Base-by-base conservation (phyloP, 2,888 invertebrate genomes). In the Epinotia nisella region DNA sequence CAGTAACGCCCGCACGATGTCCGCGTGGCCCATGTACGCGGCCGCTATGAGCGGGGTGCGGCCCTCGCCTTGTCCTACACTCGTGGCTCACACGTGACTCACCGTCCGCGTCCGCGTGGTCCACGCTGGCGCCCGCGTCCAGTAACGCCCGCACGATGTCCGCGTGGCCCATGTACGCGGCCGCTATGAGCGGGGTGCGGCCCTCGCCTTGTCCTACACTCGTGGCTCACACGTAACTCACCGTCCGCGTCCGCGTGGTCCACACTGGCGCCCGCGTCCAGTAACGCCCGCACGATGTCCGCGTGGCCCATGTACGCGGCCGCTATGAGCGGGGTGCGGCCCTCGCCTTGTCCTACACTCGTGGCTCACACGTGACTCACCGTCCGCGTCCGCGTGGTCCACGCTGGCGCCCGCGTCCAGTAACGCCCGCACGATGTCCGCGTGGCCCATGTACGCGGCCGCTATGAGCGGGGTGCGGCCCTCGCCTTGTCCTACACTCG, bases 201-300 rank as follows among this genome's bases (percentile, higher is more conserved):
- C 35, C 35, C 35, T 24, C 21, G 21, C 21, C 35, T 9, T 35
- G 35, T 9, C 35, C 35, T 9, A 35, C 35, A 9, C 35, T 35
- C 35, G 35, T 1, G 35, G 9, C 35, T 35, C 35, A 35, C 35
- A 35, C 35, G 35, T 35, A 9, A 35, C 35, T 35, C 35, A 35
- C 35, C 9, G 35, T 35, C 35, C 35, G 98, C 98, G 82, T 97
- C 97, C 17, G 96, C 96, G 89, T 98, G 98, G 0, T 98, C 98
- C 98, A 98, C 99, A 99, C 94, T 0, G 99, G 98, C 0, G 99
- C 99, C 77, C 99, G 95, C 19, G 97, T 98, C 85, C 35, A 35
- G 35, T 35, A 35, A 9, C 35, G 35, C 35, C 7, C 35, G 35
- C 35, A 98, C 98, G 45, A 97, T 96, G 89, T 53, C 97, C 19